Percentiles rank a stretch among this genome's conserved stretches.
These are phyloP conservation scores for Tachysurus fulvidraco DNA, from an alignment of 2,113 vertebrate species.

Conservation along the genomic window DNA sequence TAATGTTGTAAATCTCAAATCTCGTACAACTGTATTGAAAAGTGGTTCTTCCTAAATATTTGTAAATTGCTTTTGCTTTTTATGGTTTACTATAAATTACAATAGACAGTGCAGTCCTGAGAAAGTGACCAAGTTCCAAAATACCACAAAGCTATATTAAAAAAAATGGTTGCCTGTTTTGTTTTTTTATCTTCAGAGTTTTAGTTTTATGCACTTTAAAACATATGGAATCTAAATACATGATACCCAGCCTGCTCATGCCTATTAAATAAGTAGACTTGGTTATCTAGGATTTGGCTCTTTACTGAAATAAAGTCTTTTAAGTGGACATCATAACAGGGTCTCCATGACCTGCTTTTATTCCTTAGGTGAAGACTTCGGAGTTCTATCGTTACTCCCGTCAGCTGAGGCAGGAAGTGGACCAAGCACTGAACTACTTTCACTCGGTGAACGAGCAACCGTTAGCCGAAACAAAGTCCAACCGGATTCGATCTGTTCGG, in stretches of 20 bases:
- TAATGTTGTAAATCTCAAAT: neutral
- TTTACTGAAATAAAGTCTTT: too few species aligned
- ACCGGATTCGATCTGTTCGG: conserved; percentile 93
- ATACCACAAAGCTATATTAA: neutral
- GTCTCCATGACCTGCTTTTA: neutral
- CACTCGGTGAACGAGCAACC: conserved; percentile 94
- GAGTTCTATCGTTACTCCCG: conserved; percentile 98
- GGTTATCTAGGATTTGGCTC: neutral
- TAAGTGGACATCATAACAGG: neutral
- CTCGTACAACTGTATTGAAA: neutral
- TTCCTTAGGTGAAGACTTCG: conserved; percentile 92
- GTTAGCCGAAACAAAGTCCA: conserved; percentile 89
- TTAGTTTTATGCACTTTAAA: neutral
- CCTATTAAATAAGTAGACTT: neutral
- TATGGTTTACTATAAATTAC: neutral
- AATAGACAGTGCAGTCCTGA: neutral
- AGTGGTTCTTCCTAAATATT: neutral
- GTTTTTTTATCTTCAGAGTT: neutral
- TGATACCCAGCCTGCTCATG: neutral
- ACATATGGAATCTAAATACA: too few species aligned
- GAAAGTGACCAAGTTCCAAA: neutral
- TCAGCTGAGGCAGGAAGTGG: conserved; percentile 93
- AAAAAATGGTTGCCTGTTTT: neutral
- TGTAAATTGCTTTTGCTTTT: neutral
- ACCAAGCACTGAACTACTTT: conserved; percentile 95